Percentiles rank a stretch among this genome's conserved stretches.
These are phyloP conservation scores for Malachius bipustulatus DNA, from an alignment of 2,888 invertebrate species.

Conservation along the genomic window DNA sequence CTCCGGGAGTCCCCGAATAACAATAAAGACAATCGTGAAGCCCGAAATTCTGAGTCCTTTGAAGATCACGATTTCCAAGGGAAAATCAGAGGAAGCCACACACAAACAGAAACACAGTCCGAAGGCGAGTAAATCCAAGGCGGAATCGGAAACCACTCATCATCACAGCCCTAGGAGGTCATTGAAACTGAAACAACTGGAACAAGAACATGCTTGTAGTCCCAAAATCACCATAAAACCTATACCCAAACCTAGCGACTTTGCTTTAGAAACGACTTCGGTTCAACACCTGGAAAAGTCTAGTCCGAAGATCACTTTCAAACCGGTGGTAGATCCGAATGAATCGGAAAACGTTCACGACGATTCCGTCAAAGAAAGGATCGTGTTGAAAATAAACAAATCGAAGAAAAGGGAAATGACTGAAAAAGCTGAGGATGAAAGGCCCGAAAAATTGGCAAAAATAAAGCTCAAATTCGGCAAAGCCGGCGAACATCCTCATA, in stretches of 20 bases:
- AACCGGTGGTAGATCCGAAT: slow-evolving; percentile 41
- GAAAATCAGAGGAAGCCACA: slow-evolving; percentile 16
- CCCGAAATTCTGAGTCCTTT: slow-evolving; percentile 26
- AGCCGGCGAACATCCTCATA: slow-evolving; percentile 34
- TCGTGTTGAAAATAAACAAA: slow-evolving; percentile 55
- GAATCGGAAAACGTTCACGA: slow-evolving; percentile 30
- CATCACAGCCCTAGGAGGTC: slow-evolving; percentile 11
- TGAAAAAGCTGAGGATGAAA: slow-evolving; percentile 22
- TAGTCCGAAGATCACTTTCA: slow-evolving; percentile 43
- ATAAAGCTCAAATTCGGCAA: slow-evolving; percentile 44
- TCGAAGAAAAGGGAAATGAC: slow-evolving; percentile 25
- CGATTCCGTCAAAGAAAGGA: slow-evolving; percentile 38
- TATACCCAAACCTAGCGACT: slow-evolving; percentile 22
- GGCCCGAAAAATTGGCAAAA: slow-evolving; percentile 38
- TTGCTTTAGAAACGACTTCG: slow-evolving; percentile 30
- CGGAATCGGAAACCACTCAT: slow-evolving; percentile 31
- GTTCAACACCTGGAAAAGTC: slow-evolving; percentile 17
- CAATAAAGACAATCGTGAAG: slow-evolving; percentile 38
- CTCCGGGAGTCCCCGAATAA: slow-evolving; percentile 34
- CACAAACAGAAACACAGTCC: slow-evolving; percentile 13
- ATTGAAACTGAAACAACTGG: slow-evolving; percentile 6
- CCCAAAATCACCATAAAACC: slow-evolving; percentile 47
- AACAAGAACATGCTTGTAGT: slow-evolving; percentile 30
- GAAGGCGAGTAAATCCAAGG: slow-evolving; percentile 32
- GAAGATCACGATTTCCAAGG: slow-evolving; percentile 17